Conservation (phyloP, 2,113 vertebrate genomes). For the Tretioscincus oriximinensis region DNA sequence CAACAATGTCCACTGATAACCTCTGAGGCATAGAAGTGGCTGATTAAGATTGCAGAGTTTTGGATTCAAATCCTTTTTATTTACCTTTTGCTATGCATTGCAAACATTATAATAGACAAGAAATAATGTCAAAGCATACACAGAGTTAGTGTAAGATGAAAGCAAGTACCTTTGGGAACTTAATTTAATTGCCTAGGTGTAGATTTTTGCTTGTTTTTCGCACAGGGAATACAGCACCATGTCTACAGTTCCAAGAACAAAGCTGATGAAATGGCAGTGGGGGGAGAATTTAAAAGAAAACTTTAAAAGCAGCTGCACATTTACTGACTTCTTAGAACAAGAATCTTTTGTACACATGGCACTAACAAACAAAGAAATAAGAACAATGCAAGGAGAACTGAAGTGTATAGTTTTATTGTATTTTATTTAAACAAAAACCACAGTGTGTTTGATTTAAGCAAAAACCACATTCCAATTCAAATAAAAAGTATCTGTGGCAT, state of each 20-base stretch:
- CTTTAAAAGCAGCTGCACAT: conserved; percentile 14
- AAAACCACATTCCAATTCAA: conserved; percentile 8
- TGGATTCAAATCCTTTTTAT: too few species aligned
- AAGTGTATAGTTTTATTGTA: neutral
- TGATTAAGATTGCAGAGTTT: too few species aligned
- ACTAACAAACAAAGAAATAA: neutral
- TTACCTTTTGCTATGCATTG: too few species aligned
- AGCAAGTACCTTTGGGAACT: too few species aligned
- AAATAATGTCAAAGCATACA: too few species aligned
- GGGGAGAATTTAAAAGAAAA: neutral
- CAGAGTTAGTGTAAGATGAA: too few species aligned
- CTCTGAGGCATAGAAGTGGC: too few species aligned
- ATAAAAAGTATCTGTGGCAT: neutral
- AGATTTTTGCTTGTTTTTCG: neutral
- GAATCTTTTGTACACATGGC: neutral
- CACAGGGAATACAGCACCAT: neutral
- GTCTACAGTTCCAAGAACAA: neutral
- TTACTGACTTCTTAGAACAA: conserved; percentile 9
- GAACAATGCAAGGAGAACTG: conserved; percentile 4
- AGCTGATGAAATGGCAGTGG: conserved; percentile 8
- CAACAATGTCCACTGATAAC: too few species aligned
- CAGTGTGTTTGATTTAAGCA: neutral
- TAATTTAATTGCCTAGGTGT: neutral
- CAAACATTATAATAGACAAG: too few species aligned
- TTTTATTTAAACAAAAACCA: conserved; percentile 2